Conservation (phyloP, 2,888 invertebrate genomes). For the Dinocampus coccinellae region DNA sequence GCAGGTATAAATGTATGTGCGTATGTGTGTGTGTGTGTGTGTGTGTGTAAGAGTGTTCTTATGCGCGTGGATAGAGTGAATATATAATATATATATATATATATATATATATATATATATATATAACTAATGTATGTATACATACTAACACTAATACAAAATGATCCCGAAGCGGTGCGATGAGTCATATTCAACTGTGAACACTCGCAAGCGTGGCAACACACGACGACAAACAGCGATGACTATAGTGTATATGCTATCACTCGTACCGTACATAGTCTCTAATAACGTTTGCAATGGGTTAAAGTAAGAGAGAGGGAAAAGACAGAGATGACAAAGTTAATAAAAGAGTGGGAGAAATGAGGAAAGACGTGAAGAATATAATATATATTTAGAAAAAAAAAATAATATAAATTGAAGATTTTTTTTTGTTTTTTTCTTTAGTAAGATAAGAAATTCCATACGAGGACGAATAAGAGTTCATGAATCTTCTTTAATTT, state of each 20-base stretch:
- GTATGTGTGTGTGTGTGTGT: constrained; percentile 13
- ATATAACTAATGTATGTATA: background rate
- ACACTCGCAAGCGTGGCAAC: background rate
- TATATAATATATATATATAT: too few species aligned
- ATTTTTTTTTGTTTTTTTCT: background rate
- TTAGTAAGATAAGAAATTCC: constrained; percentile 24
- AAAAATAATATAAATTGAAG: background rate
- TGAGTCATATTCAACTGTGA: constrained; percentile 12
- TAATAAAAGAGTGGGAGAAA: background rate
- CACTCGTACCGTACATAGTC: background rate
- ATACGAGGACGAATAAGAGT: constrained; percentile 27
- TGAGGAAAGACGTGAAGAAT: background rate
- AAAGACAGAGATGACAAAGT: background rate
- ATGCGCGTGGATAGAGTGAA: background rate
- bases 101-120: background rate
- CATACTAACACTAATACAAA: background rate
- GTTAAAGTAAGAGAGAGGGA: constrained; percentile 29
- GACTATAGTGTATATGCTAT: background rate
- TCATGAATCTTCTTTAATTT: constrained; percentile 11
- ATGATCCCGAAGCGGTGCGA: constrained; percentile 8
- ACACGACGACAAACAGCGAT: background rate
- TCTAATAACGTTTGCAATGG: background rate
- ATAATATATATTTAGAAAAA: too few species aligned
- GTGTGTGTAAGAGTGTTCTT: background rate
- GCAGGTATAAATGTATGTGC: constrained; percentile 7